Evolutionary conservation across 2,888 invertebrate species (phyloP).

Genomic region (Trachelus stipa): DNA sequence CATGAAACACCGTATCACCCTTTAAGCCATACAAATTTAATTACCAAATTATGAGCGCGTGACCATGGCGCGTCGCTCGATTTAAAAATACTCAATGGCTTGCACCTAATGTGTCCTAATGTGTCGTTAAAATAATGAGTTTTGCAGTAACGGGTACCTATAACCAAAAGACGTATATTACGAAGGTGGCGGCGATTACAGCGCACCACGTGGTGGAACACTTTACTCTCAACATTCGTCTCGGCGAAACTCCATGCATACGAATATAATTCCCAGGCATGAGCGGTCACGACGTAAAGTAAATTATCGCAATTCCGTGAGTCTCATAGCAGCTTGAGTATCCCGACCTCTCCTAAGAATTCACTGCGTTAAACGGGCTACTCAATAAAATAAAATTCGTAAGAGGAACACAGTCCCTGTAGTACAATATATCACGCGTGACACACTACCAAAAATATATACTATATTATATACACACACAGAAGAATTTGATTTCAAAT

Average conservation of each 20-base stretch:
- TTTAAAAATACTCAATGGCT: background rate
- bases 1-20: background rate
- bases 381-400: background rate
- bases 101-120: conserved; percentile 6
- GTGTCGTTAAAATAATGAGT: conserved; percentile 5
- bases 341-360: background rate
- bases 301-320: background rate
- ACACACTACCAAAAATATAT: background rate
- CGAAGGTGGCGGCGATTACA: background rate
- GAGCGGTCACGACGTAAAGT: background rate
- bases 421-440: background rate
- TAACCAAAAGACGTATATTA: background rate
- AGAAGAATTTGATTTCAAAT: background rate
- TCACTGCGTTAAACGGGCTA: background rate
- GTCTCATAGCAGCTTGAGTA: background rate
- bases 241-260: conserved; percentile 1
- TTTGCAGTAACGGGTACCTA: background rate
- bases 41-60: conserved; percentile 22
- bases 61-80: conserved; percentile 20
- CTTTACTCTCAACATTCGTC: conserved; percentile 1
- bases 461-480: background rate
- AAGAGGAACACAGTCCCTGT: background rate
- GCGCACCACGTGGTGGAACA: background rate
- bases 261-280: conserved; percentile 1
- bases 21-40: background rate